A percentile compares a stretch with the other conserved stretches of the same genome.
These are phyloP conservation scores for Elachura formosa DNA, from an alignment of 2,113 vertebrate genomes.

Conservation along the genomic window DNA sequence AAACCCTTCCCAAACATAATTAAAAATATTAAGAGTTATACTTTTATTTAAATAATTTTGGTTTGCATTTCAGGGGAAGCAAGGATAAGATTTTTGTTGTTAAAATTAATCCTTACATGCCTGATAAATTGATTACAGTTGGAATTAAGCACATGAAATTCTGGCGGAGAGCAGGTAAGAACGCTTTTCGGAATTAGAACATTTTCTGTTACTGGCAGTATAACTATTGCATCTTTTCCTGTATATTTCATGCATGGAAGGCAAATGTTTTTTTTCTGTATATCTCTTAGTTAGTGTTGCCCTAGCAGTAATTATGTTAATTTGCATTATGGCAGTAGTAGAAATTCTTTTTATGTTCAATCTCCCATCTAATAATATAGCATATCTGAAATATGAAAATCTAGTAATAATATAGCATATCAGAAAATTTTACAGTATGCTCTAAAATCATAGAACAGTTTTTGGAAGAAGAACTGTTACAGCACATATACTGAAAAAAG, in stretches of 20 bases:
- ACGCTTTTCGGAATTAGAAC: background rate
- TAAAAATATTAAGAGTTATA: background rate
- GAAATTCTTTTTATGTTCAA: background rate
- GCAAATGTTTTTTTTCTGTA: background rate
- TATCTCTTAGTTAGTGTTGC: background rate
- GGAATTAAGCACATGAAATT: constrained; percentile 98
- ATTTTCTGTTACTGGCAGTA: background rate
- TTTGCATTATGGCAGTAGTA: background rate
- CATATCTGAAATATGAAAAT: background rate
- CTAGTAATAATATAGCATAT: background rate
- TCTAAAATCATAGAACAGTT: background rate
- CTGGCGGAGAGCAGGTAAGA: constrained; percentile 94
- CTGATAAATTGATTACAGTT: constrained; percentile 95
- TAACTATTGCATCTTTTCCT: background rate
- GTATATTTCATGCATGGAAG: background rate
- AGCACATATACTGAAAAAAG: background rate
- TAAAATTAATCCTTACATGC: constrained; percentile 93
- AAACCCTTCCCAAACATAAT: fast-evolving
- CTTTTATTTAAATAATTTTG: background rate
- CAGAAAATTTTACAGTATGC: background rate
- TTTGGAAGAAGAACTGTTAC: background rate
- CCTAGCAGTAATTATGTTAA: background rate
- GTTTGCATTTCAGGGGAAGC: constrained; percentile 85
- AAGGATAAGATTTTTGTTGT: constrained; percentile 98
- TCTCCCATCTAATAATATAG: background rate